phyloP scores from a whole-genome alignment of 1,140 invertebrate species.

The Pseudoatta argentina region DNA sequence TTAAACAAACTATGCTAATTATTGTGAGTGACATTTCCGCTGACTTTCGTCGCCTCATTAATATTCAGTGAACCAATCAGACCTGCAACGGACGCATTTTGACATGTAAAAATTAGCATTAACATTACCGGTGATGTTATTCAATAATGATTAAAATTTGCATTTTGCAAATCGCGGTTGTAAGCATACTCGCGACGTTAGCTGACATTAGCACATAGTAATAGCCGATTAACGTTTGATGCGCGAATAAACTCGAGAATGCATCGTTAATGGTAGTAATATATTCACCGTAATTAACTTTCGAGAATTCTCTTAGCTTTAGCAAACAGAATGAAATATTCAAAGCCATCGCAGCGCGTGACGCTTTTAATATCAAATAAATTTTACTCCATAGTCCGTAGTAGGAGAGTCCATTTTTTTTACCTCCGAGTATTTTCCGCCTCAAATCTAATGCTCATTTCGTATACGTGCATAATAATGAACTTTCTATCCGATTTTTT shows the following conservation, averaged over 20 bases:
- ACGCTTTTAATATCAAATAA: constrained; percentile 46
- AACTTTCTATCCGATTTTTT: constrained; percentile 38
- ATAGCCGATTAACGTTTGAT: constrained; percentile 53
- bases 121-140: constrained; percentile 54
- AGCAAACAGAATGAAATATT: constrained; percentile 54
- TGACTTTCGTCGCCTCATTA: constrained; percentile 48
- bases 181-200: constrained; percentile 11
- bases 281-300: constrained; percentile 47
- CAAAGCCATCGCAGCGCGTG: background rate
- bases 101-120: constrained; percentile 63
- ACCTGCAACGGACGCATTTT: constrained; percentile 47
- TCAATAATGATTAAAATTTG: constrained; percentile 57
- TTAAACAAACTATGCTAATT: constrained; percentile 54
- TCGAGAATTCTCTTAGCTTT: constrained; percentile 34
- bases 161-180: constrained; percentile 43
- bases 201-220: constrained; percentile 44
- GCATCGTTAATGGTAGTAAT: constrained; percentile 33
- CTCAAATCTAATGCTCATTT: constrained; percentile 37
- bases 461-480: constrained; percentile 1
- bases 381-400: background rate
- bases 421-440: background rate
- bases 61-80: constrained; percentile 36
- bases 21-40: constrained; percentile 47
- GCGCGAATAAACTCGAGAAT: constrained; percentile 25
- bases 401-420: constrained; percentile 4